Evolutionary conservation across 2,888 invertebrate genomes (phyloP), one percentile per base, ranked within the genome.

Genomic region (Mesorhabditis spiculigera): DNA sequence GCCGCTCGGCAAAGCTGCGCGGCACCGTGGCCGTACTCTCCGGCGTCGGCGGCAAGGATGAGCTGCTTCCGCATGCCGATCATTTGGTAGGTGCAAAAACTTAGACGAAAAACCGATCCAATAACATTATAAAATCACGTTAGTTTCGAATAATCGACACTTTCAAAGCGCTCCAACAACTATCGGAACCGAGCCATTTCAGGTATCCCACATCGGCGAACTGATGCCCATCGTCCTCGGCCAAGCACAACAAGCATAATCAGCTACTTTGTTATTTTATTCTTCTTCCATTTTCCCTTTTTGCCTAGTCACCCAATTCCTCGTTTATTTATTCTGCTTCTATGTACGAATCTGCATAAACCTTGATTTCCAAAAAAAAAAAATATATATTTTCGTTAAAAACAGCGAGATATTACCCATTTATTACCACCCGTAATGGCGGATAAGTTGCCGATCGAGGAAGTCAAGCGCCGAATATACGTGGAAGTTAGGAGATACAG

Each of bases 21-120:
- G 86, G 85, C 73, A 86, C 85, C 43, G 84, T 88, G 10, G 88
- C 87, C 4, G 88, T 88, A 13, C 78, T 88, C 28, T 87, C 87
- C 68, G 88, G 88, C 13, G 78, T 85, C 62, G 83, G 82, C 5
- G 78, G 77, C 28, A 77, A 71, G 43, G 77, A 84, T 63, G 79
- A 84, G 63, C 75, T 85, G 16, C 73, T 73, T 44, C 79, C 81
- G 16, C 78, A 78, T 63, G 82, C 85, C 42, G 83, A 84, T 58
- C 73, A 82, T 66, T 66, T 83, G 73, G 78, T 82, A 63, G 70
- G 68, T n/a, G n/a, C n/a, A n/a, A n/a, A n/a, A n/a, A n/a, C n/a
- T n/a, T n/a, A n/a, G n/a, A n/a, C n/a, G n/a, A n/a, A n/a, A n/a
- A n/a, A n/a, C n/a, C n/a, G n/a, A n/a, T n/a, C n/a, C n/a, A n/a